Percentiles rank a stretch among this genome's conserved stretches.
Conservation (phyloP, 53 echinoderm and acorn worm genomes). For the Zoroaster sp. region DNA sequence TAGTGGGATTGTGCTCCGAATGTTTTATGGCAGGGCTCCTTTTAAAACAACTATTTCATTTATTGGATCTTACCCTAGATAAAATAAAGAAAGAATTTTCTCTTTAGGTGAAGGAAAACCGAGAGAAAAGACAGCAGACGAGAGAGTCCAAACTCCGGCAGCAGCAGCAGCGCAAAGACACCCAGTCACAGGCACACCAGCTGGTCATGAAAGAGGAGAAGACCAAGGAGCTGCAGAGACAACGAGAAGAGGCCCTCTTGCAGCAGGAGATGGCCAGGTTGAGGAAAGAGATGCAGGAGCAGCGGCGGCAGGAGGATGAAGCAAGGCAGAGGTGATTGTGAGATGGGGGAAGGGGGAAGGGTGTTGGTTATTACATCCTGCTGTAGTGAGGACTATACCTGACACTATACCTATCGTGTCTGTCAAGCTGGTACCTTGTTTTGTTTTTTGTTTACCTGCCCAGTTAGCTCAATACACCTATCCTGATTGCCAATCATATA, state of each 20-base stretch:
- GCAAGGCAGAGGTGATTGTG: conserved; percentile 52
- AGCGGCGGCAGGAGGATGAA: conserved; percentile 72
- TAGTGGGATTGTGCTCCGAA: no score
- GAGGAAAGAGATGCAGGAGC: conserved; percentile 84
- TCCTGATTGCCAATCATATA: no score
- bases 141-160: conserved; percentile 47
- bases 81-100: conserved; percentile 51
- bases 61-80: background rate
- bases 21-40: background rate
- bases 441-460: no score
- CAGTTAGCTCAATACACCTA: no score
- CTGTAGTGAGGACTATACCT: no score
- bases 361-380: no score
- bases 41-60: background rate
- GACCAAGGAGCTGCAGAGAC: conserved; percentile 61
- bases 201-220: conserved; percentile 88
- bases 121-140: conserved; percentile 77
- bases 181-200: conserved; percentile 86
- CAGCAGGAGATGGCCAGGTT: conserved; percentile 90
- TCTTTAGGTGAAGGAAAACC: conserved; percentile 86
- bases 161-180: conserved; percentile 60
- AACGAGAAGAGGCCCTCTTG: conserved; percentile 78
- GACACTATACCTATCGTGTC: no score
- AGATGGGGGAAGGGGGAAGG: no score
- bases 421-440: no score